These are phyloP conservation scores for Scaptodrosophila latifasciaeformis DNA, from an alignment of 2,888 invertebrate species.

Conservation along the genomic window DNA sequence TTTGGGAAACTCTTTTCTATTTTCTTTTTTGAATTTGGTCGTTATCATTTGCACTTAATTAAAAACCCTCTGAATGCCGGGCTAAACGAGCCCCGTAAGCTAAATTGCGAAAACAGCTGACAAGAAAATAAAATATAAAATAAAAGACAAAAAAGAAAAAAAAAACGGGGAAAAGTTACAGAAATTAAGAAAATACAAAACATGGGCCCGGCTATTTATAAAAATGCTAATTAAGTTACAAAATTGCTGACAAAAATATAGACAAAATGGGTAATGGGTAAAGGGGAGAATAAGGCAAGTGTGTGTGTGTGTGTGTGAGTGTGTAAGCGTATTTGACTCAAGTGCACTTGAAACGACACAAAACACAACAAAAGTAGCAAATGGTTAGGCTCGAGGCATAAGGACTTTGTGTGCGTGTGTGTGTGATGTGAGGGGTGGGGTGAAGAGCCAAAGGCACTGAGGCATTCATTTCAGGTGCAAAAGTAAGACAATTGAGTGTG, in stretches of 20 bases:
- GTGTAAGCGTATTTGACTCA: slow-evolving; percentile 25
- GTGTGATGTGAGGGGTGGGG: background rate
- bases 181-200: slow-evolving; percentile 26
- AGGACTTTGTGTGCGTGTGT: background rate
- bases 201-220: background rate
- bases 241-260: slow-evolving; percentile 25
- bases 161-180: slow-evolving; percentile 43
- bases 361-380: slow-evolving; percentile 13
- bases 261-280: background rate
- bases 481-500: slow-evolving; percentile 42
- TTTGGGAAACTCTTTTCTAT: background rate
- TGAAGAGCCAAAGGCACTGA: background rate
- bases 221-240: slow-evolving; percentile 41
- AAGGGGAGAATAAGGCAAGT: background rate
- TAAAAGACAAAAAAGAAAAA: slow-evolving; percentile 4
- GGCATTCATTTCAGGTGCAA: slow-evolving; percentile 43
- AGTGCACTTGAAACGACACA: slow-evolving; percentile 40
- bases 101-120: slow-evolving; percentile 16
- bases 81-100: no score
- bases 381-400: background rate
- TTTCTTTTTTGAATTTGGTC: slow-evolving; percentile 30
- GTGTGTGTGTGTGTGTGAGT: slow-evolving; percentile 8
- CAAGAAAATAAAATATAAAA: slow-evolving; percentile 8
- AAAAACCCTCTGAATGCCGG: slow-evolving; percentile 15
- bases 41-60: slow-evolving; percentile 54